phyloP scores from a whole-genome alignment of 2,888 invertebrate species.

The Antheraea yamamai region DNA sequence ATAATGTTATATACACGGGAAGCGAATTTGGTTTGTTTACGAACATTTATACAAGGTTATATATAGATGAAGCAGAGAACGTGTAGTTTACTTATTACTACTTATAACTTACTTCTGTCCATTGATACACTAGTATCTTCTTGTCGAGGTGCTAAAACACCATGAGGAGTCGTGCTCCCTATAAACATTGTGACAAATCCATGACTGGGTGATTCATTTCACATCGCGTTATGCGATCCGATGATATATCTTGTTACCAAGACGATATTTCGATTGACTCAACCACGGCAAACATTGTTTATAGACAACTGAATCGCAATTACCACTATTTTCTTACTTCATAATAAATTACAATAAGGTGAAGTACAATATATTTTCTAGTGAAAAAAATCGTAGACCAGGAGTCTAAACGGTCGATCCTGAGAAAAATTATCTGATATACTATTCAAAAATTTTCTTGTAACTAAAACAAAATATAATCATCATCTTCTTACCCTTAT shows the following conservation, averaged over 20 bases:
- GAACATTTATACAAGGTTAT: constrained; percentile 13
- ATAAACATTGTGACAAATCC: background rate
- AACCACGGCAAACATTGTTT: background rate
- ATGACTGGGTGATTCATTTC: background rate
- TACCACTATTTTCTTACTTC: too few species aligned
- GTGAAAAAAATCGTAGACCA: too few species aligned
- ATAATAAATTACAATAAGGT: too few species aligned
- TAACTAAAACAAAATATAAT: too few species aligned
- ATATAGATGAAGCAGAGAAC: background rate
- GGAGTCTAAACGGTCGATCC: too few species aligned
- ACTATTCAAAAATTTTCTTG: too few species aligned
- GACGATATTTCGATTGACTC: background rate
- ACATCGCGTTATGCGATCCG: background rate
- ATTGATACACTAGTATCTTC: background rate
- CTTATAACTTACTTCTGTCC: background rate
- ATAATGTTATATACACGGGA: background rate
- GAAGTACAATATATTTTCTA: too few species aligned
- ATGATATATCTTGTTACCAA: background rate
- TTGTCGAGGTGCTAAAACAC: background rate
- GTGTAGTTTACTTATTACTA: background rate
- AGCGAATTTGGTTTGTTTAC: constrained; percentile 11
- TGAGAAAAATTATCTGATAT: too few species aligned
- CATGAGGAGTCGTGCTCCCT: background rate
- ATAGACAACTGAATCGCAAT: too few species aligned
- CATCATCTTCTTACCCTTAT: too few species aligned